Evolutionary conservation across 2,797 vertebrate genomes (phyloP).

Genomic region (Siniperca obscura): DNA sequence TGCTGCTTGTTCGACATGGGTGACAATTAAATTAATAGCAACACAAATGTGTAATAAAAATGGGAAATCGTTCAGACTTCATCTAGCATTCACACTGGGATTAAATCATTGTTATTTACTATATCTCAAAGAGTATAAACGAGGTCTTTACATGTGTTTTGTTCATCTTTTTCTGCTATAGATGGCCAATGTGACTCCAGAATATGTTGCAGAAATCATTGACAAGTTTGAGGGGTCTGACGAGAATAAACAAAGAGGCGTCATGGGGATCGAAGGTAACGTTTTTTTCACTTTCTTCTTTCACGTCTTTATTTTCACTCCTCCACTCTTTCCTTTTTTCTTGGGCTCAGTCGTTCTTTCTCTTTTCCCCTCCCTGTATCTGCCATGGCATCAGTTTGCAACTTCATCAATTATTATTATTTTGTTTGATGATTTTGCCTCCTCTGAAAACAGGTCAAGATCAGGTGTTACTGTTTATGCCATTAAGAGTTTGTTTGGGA

Average conservation of each 20-base stretch:
- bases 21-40: constrained; percentile 23
- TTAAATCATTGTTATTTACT: not conserved
- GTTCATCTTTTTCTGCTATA: constrained; percentile 62
- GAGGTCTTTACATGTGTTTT: not conserved
- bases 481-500: not conserved
- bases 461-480: not conserved
- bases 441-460: not conserved
- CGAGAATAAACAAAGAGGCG: constrained; percentile 91
- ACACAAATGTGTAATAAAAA: constrained; percentile 7
- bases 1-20: constrained; percentile 15
- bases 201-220: constrained; percentile 93
- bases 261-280: constrained; percentile 97
- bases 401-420: not conserved
- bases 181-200: constrained; percentile 93
- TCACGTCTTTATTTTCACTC: not conserved
- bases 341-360: not conserved
- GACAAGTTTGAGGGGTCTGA: constrained; percentile 95
- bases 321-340: not conserved
- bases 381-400: not conserved
- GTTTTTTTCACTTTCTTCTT: not conserved
- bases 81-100: not conserved
- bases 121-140: not conserved
- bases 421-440: not conserved
- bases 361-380: not conserved
- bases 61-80: not conserved